Conservation (phyloP, 1,140 invertebrate species). For the Temnothorax nylanderi region DNA sequence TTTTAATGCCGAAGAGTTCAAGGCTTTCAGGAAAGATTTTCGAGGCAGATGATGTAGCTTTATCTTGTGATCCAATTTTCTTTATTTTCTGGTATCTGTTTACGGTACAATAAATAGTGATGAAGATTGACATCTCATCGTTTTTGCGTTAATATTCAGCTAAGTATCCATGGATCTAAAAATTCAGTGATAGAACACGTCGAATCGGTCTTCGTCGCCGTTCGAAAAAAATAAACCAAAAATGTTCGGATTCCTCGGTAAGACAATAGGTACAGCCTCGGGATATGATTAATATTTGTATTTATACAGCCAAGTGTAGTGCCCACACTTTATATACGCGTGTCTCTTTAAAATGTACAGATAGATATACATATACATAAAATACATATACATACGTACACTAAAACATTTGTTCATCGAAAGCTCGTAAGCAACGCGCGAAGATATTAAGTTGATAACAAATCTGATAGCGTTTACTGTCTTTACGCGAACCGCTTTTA, state of each 20-base stretch:
- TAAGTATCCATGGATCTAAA: conserved; percentile 38
- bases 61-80: conserved; percentile 37
- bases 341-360: conserved; percentile 54
- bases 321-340: conserved; percentile 43
- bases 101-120: conserved; percentile 76
- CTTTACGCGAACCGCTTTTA: neutral
- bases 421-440: conserved; percentile 42
- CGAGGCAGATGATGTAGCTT: neutral
- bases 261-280: conserved; percentile 37
- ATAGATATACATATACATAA: conserved; percentile 43
- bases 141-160: conserved; percentile 56
- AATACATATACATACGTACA: conserved; percentile 56
- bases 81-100: conserved; percentile 69
- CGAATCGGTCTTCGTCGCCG: neutral
- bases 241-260: conserved; percentile 26
- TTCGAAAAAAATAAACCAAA: neutral
- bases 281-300: conserved; percentile 37
- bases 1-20: conserved; percentile 6
- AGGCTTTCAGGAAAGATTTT: neutral
- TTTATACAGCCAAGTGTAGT: conserved; percentile 55
- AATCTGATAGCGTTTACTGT: conserved; percentile 16
- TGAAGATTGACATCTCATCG: conserved; percentile 58
- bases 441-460: conserved; percentile 40
- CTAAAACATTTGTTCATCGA: conserved; percentile 50
- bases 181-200: neutral